Evolutionary conservation across 2,113 vertebrate genomes (phyloP).

Genomic region (Sprattus sprattus): DNA sequence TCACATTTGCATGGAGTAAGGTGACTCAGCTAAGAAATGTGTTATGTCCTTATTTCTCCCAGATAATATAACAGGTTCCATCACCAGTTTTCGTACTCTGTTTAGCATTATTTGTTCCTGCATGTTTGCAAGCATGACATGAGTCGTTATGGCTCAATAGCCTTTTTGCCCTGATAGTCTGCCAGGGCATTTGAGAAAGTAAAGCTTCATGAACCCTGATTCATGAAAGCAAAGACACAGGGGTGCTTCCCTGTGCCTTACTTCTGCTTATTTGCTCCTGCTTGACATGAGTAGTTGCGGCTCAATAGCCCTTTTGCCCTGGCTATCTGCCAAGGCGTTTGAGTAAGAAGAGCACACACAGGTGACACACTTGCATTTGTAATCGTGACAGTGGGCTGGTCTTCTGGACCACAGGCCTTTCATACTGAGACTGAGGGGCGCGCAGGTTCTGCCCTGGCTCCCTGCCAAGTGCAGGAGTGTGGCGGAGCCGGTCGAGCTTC

Average conservation of each 20-base stretch:
- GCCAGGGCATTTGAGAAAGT: neutral
- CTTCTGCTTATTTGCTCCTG: neutral
- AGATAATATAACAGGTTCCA: neutral
- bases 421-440: conserved; percentile 28
- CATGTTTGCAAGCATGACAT: neutral
- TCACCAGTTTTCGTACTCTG: neutral
- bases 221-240: neutral
- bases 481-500: conserved; percentile 58
- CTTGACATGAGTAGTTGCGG: neutral
- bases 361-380: neutral
- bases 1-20: neutral
- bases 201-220: neutral
- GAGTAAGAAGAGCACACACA: neutral
- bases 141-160: neutral
- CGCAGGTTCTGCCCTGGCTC: conserved; percentile 60
- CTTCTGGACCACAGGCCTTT: neutral
- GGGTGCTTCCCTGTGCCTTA: neutral
- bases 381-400: neutral
- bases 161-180: neutral
- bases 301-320: neutral
- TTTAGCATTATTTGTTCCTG: neutral
- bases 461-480: conserved; percentile 39
- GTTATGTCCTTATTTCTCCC: neutral
- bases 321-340: conserved; percentile 3
- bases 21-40: neutral